Conservation (phyloP, 2,888 invertebrate genomes). For the Desoria tigrina region DNA sequence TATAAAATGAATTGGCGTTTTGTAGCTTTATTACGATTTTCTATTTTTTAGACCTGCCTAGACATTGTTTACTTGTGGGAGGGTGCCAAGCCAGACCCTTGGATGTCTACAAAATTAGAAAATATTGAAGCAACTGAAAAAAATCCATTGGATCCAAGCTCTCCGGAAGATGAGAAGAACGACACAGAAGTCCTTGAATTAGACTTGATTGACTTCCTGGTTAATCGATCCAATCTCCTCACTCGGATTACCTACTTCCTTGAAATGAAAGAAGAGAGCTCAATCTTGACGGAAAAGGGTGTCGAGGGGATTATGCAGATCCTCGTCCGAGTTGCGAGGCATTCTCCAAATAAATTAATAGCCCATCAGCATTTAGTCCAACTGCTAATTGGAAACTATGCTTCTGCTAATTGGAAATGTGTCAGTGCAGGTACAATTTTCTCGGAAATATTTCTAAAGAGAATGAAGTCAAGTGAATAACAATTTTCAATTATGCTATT, state of each 20-base stretch:
- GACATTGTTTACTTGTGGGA: conserved; percentile 38
- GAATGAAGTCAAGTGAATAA: too few relatives aligned
- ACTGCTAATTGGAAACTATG: conserved; percentile 27
- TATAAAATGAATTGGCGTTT: too few relatives aligned
- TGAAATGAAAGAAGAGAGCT: conserved; percentile 12
- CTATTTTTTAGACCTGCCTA: conserved; percentile 26
- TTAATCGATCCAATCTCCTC: conserved; percentile 38
- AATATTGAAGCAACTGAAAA: conserved; percentile 54
- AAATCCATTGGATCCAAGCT: conserved; percentile 61
- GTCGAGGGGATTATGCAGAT: conserved; percentile 76
- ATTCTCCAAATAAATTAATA: conserved; percentile 64
- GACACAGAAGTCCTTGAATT: conserved; percentile 84
- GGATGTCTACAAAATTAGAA: conserved; percentile 58
- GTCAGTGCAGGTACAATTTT: conserved; percentile 21
- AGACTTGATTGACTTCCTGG: conserved; percentile 67
- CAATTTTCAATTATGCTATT: too few relatives aligned
- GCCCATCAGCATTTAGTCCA: conserved; percentile 22
- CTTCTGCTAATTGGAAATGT: conserved; percentile 29
- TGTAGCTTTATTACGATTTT: too few relatives aligned
- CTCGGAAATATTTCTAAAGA: too few relatives aligned
- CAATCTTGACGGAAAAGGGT: conserved; percentile 41
- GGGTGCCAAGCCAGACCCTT: conserved; percentile 36
- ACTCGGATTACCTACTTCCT: conserved; percentile 42
- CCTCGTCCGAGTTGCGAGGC: conserved; percentile 74
- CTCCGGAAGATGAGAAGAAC: conserved; percentile 69